Percentiles rank a stretch among this genome's conserved stretches.
These are phyloP conservation scores for Gobio gobio DNA, from an alignment of 2,113 vertebrate genomes.

Conservation along the genomic window DNA sequence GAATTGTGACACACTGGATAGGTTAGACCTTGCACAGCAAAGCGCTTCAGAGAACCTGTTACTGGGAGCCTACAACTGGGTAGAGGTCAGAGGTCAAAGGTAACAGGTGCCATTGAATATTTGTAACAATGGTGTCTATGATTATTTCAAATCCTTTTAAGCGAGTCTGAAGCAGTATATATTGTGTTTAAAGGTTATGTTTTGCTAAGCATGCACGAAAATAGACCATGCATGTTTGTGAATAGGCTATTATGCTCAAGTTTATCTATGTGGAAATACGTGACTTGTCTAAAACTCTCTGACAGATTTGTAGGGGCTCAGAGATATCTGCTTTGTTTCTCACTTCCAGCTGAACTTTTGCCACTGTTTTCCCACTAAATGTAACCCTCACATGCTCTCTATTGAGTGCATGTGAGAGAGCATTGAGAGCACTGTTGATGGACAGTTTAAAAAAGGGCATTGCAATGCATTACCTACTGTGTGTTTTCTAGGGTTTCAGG, in stretches of 20 bases:
- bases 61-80: background rate
- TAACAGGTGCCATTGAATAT: background rate
- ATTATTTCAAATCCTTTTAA: background rate
- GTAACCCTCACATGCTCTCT: background rate
- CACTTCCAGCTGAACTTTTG: conserved; percentile 16
- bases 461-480: background rate
- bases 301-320: conserved; percentile 20
- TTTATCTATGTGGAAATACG: conserved; percentile 4
- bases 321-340: conserved; percentile 17
- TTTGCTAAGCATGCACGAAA: background rate
- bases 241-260: background rate
- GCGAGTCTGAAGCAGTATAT: background rate
- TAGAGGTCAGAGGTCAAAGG: conserved; percentile 25
- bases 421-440: too few species aligned
- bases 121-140: background rate
- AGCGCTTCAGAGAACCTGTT: background rate
- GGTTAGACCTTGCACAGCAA: background rate
- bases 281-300: background rate
- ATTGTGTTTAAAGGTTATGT: background rate
- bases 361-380: background rate
- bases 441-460: too few species aligned
- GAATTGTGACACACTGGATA: conserved; percentile 4
- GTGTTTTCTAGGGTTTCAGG: background rate
- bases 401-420: too few species aligned
- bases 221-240: background rate